phyloP scores from a whole-genome alignment of 1,140 invertebrate genomes.

The Hylyphantes graminicola region DNA sequence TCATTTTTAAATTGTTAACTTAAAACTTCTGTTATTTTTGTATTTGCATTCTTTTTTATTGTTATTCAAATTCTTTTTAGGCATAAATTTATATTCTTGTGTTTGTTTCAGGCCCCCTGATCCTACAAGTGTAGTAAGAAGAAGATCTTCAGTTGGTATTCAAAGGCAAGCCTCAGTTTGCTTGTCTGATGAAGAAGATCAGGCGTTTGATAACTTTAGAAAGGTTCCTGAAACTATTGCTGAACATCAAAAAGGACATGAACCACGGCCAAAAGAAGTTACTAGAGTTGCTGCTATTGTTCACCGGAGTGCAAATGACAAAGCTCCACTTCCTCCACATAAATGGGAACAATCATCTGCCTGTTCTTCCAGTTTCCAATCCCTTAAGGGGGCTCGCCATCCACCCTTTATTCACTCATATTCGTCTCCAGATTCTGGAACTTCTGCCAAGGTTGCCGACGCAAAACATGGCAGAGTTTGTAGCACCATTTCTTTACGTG shows the following conservation, averaged over 20 bases:
- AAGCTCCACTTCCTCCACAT: slow-evolving; percentile 40
- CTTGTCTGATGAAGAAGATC: slow-evolving; percentile 60
- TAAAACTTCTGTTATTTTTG: too few relatives aligned
- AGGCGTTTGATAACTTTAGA: slow-evolving; percentile 9
- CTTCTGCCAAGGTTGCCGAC: slow-evolving; percentile 37
- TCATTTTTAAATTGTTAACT: too few relatives aligned
- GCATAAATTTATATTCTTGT: neutral
- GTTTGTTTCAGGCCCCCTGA: slow-evolving; percentile 47
- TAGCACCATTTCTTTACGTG: slow-evolving; percentile 53
- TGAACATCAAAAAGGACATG: slow-evolving; percentile 35
- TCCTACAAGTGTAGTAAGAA: slow-evolving; percentile 52
- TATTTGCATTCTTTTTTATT: too few relatives aligned
- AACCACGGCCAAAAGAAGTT: slow-evolving; percentile 14
- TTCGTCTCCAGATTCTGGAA: slow-evolving; percentile 57
- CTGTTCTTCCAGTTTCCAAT: slow-evolving; percentile 54
- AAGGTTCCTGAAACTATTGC: neutral
- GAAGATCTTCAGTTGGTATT: slow-evolving; percentile 57
- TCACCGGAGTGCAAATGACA: slow-evolving; percentile 53
- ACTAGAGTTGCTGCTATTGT: slow-evolving; percentile 57
- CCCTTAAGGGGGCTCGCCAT: slow-evolving; percentile 47
- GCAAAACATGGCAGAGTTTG: slow-evolving; percentile 39
- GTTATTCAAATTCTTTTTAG: too few relatives aligned
- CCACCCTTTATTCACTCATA: slow-evolving; percentile 57
- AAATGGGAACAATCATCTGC: slow-evolving; percentile 56
- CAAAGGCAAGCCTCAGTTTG: slow-evolving; percentile 62